Evolutionary conservation across 2,888 invertebrate species (phyloP), one percentile per base, ranked within the genome.

Genomic region (Phytoseiulus persimilis): DNA sequence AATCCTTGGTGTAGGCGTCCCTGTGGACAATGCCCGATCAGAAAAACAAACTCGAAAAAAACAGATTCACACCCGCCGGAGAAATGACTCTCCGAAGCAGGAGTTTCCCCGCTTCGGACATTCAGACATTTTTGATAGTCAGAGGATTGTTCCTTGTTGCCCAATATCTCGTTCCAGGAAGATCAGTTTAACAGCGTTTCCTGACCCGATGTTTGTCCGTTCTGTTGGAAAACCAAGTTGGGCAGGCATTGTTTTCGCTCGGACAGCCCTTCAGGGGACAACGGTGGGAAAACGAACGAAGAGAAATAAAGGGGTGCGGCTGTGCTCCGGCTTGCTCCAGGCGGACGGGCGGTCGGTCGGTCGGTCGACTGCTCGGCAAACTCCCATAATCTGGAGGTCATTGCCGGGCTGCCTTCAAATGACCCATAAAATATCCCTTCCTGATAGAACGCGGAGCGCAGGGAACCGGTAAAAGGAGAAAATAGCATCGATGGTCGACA

Each of bases 171-270:
- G 65, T 3, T 65, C 18, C 18, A 18, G 65, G 65, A 65, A 65
- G 18, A 65, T 6, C 65, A 65, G 5, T 65, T 28, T 65, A 14
- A 65, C 65, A 65, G 65, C 65, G 65, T 65, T 65, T 65, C 65
- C 65, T 65, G 65, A 65, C 65, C 65, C 23, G 65, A 65, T 65
- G 65, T 65, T 65, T 65, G 65, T 65, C 18, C 65, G 65, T 65
- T 65, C 65, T 65, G 65, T 65, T 65, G 65, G 65, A 65, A 65
- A 65, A 65, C 65, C 65, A 65, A 65, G 65, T 65, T 65, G 65
- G 65, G 65, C 5, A 3, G 65, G 65, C 65, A 65, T 65, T 65
- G 65, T 65, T 65, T 65, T 65, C 65, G 65, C 23, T 65, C 65
- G 65, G 65, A 65, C 65, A 65, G 65, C 65, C 65, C 65, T 65